These are phyloP conservation scores for Indicator maculatus DNA, from an alignment of 2,113 vertebrate genomes.

Conservation along the genomic window DNA sequence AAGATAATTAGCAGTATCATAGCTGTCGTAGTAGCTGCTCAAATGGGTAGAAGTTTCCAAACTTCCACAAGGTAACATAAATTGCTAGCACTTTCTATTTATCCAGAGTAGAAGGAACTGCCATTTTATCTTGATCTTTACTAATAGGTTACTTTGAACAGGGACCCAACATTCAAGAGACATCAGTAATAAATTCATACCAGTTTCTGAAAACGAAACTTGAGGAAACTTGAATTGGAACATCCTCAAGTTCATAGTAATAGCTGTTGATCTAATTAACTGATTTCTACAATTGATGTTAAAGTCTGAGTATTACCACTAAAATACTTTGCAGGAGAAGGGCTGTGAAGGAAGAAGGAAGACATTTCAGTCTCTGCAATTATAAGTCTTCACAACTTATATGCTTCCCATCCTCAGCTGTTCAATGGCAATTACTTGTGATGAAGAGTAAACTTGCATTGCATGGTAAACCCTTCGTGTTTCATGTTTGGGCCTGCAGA, in stretches of 20 bases:
- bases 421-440: neutral
- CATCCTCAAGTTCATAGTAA: neutral
- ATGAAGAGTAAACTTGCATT: neutral
- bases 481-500: neutral
- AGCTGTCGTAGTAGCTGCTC: neutral
- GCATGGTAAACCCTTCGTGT: neutral
- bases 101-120: neutral
- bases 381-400: neutral
- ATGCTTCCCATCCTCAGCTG: neutral
- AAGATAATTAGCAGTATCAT: neutral
- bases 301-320: neutral
- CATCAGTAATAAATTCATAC: rapidly evolving
- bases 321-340: neutral
- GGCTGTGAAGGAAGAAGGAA: neutral
- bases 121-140: neutral
- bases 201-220: neutral
- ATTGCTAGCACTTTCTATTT: neutral
- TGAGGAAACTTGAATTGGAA: neutral
- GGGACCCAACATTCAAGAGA: neutral
- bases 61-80: neutral
- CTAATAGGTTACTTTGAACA: neutral
- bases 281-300: neutral
- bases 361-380: neutral
- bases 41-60: neutral
- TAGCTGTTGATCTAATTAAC: neutral